phyloP scores from a whole-genome alignment of 2,797 vertebrate species.

The Trachops cirrhosus region DNA sequence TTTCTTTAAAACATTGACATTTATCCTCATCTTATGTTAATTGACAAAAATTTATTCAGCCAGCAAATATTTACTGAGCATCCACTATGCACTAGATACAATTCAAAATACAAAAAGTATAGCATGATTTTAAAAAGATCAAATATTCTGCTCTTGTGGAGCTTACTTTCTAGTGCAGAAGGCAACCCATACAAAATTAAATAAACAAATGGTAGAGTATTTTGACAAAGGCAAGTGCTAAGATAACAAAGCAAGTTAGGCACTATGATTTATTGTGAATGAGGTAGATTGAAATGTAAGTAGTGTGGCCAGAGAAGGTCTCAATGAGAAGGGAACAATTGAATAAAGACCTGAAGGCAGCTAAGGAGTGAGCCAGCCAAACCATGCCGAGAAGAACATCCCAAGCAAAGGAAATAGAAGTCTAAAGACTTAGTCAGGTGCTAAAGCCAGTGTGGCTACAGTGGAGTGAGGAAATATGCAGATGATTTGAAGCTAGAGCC shows the following conservation, averaged over 20 bases:
- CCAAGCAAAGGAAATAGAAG: background rate
- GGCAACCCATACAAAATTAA: background rate
- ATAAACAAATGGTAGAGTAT: background rate
- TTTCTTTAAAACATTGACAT: background rate
- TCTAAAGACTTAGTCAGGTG: background rate
- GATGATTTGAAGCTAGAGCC: background rate
- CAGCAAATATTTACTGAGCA: background rate
- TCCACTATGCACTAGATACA: background rate
- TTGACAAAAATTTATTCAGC: background rate
- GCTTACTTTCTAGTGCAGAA: background rate
- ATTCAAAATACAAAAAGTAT: background rate
- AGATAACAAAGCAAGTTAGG: background rate
- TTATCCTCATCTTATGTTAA: background rate
- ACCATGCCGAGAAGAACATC: background rate
- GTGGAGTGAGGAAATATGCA: background rate
- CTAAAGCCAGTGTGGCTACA: background rate
- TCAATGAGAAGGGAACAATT: background rate
- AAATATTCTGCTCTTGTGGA: background rate
- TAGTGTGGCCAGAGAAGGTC: background rate
- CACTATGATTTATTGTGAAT: background rate
- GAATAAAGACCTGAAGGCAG: background rate
- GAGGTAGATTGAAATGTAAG: background rate
- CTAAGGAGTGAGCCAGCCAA: background rate
- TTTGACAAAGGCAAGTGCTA: background rate
- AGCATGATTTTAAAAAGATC: background rate